A percentile compares a stretch with the other conserved stretches of the same genome.
Conservation (phyloP, 1,140 invertebrate species). For the Acromyrmex echinatior region DNA sequence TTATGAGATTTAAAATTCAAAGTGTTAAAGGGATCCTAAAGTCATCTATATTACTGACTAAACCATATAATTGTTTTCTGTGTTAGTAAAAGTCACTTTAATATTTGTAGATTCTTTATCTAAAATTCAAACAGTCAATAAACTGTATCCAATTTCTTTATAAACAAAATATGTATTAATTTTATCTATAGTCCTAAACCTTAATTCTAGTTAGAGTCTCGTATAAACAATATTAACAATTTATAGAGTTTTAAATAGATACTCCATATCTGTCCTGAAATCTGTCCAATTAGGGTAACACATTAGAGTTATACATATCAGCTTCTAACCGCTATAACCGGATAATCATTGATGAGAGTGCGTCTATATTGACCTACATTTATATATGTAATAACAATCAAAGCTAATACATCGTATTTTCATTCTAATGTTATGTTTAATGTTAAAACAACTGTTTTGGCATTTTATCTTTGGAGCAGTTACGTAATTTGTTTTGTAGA, state of each 20-base stretch:
- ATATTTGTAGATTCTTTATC: slow-evolving; percentile 18
- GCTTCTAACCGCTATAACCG: not conserved
- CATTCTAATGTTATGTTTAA: slow-evolving; percentile 7
- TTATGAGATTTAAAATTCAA: no score
- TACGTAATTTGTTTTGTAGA: not conserved
- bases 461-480: not conserved
- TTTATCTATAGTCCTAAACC: no score
- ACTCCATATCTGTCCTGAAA: no score
- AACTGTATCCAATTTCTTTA: no score
- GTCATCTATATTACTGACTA: no score
- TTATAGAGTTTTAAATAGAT: no score
- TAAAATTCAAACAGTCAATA: not conserved
- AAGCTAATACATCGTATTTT: slow-evolving; percentile 4
- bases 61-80: not conserved
- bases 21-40: no score
- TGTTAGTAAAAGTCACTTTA: not conserved
- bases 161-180: no score
- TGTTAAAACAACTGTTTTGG: not conserved
- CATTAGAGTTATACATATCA: slow-evolving; percentile 9
- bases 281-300: not conserved
- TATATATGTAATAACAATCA: slow-evolving; percentile 6
- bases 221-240: no score
- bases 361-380: not conserved
- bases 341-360: slow-evolving; percentile 7
- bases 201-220: no score